A percentile compares a stretch with the other conserved stretches of the same genome.
phyloP scores from a whole-genome alignment of 2,888 invertebrate genomes.

The Pheosia tremula region DNA sequence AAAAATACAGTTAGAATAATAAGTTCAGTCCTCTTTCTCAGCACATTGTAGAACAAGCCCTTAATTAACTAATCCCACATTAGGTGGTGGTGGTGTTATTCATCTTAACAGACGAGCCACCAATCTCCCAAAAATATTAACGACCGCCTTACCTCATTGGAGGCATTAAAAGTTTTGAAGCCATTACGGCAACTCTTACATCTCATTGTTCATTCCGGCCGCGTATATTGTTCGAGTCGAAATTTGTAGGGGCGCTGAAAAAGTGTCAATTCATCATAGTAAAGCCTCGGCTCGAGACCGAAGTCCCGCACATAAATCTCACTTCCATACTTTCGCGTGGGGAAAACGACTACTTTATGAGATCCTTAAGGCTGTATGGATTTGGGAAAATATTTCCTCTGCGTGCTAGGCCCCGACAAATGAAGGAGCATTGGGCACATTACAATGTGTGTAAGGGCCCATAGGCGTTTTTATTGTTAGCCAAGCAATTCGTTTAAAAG shows the following conservation, averaged over 20 bases:
- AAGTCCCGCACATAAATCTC: constrained; percentile 83
- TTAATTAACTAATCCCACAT: constrained; percentile 57
- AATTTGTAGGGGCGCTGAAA: constrained; percentile 82
- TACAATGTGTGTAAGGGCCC: constrained; percentile 82
- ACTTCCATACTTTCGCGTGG: constrained; percentile 84
- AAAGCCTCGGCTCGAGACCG: constrained; percentile 80
- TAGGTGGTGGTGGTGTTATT: constrained; percentile 48
- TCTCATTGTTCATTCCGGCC: constrained; percentile 80
- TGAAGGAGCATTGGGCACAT: constrained; percentile 81
- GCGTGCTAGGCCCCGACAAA: constrained; percentile 82
- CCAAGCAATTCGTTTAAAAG: constrained; percentile 84
- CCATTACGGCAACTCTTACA: constrained; percentile 73
- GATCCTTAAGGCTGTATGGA: constrained; percentile 85
- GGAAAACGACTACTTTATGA: constrained; percentile 84
- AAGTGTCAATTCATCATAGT: constrained; percentile 84
- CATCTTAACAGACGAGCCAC: constrained; percentile 67
- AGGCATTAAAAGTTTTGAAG: constrained; percentile 79
- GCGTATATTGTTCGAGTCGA: constrained; percentile 80
- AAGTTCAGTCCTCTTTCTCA: constrained; percentile 17
- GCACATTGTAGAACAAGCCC: too few species aligned
- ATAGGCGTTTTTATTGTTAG: constrained; percentile 81
- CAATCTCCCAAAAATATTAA: constrained; percentile 76
- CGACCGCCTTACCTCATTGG: constrained; percentile 76
- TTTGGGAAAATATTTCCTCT: constrained; percentile 84
- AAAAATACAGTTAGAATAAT: constrained; percentile 38